phyloP scores from a whole-genome alignment of 2,113 vertebrate genomes.

The Numida meleagris region DNA sequence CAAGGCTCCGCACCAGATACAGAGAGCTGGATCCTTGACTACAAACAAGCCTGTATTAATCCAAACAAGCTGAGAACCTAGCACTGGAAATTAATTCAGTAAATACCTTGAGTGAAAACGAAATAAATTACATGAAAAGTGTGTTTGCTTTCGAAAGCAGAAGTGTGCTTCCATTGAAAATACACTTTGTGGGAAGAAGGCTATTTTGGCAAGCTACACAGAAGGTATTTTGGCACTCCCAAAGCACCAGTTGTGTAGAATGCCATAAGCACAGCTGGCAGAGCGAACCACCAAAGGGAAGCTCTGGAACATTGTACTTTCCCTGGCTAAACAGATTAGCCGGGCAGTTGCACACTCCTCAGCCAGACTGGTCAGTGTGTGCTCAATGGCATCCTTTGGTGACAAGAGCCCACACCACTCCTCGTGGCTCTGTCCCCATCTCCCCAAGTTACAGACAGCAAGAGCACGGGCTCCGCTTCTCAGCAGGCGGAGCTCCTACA shows the following conservation, averaged over 20 bases:
- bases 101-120: not conserved
- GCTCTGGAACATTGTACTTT: not conserved
- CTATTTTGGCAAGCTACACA: fast-evolving
- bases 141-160: not conserved
- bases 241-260: not conserved
- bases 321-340: not conserved
- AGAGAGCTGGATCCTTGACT: not conserved
- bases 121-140: not conserved
- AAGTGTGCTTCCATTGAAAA: fast-evolving
- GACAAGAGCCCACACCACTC: not conserved
- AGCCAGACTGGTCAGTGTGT: not conserved
- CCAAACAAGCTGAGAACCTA: not conserved
- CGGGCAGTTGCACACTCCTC: not conserved
- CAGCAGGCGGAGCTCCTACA: not conserved
- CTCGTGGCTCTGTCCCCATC: fast-evolving
- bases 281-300: not conserved
- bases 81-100: not conserved
- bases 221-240: not conserved
- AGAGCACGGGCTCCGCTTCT: fast-evolving
- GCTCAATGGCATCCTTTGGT: fast-evolving
- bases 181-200: no score
- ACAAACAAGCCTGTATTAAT: not conserved
- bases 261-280: fast-evolving
- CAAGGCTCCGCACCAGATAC: not conserved
- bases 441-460: fast-evolving